Evolutionary conservation across 2,113 vertebrate species (phyloP).

Genomic region (Dunckerocampus dactyliophorus): DNA sequence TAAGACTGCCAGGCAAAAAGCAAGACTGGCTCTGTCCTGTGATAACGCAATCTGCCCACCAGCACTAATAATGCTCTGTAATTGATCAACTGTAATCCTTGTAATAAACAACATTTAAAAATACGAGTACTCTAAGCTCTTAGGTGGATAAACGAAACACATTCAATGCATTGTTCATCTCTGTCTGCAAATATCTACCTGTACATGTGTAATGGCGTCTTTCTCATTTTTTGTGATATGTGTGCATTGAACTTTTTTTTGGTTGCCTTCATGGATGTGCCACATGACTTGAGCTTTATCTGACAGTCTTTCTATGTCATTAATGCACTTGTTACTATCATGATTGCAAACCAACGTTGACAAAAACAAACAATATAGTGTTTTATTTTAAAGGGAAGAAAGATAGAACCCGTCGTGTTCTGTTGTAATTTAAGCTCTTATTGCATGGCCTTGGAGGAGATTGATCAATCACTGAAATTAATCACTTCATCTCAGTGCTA

Average conservation of each 20-base stretch:
- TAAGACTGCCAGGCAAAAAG: background rate
- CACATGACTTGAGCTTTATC: conserved; percentile 25
- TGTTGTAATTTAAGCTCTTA: conserved; percentile 27
- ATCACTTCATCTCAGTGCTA: conserved; percentile 30
- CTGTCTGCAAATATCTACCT: too few relatives aligned
- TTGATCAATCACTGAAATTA: conserved; percentile 42
- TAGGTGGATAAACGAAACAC: background rate
- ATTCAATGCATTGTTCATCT: background rate
- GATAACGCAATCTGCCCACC: background rate
- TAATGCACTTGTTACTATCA: conserved; percentile 8
- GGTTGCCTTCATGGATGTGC: conserved; percentile 1
- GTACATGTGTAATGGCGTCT: too few relatives aligned
- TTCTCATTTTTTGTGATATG: too few relatives aligned
- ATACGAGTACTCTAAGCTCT: background rate
- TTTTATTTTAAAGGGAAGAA: conserved; percentile 10
- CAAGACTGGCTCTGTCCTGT: background rate
- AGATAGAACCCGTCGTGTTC: conserved; percentile 18
- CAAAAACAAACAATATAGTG: conserved; percentile 6
- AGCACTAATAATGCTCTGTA: background rate
- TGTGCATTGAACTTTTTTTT: background rate
- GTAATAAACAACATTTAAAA: background rate
- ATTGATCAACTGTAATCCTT: background rate
- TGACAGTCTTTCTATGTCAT: conserved; percentile 15
- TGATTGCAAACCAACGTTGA: conserved; percentile 19
- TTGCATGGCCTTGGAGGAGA: conserved; percentile 20